These are phyloP conservation scores for Smutsia temminckii DNA, from an alignment of 2,797 vertebrate genomes.

Conservation along the genomic window DNA sequence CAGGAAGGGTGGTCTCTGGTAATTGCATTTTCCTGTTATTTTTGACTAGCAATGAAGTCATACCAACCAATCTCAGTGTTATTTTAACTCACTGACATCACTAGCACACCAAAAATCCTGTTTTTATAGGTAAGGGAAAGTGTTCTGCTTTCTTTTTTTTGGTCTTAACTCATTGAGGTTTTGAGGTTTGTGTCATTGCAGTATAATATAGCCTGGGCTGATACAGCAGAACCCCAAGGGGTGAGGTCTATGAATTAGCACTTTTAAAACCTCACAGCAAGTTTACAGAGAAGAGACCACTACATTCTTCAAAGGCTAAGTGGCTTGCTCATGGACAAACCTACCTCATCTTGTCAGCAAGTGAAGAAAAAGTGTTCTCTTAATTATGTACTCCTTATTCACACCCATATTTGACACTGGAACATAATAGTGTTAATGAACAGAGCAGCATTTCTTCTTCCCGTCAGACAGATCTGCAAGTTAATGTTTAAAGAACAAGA, in stretches of 20 bases:
- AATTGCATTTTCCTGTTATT: conserved; percentile 46
- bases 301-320: background rate
- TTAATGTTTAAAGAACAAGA: background rate
- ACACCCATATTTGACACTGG: background rate
- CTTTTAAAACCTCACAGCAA: background rate
- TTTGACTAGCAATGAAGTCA: background rate
- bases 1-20: background rate
- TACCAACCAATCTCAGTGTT: background rate
- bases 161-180: background rate
- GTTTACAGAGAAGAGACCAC: background rate
- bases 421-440: background rate
- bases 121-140: background rate
- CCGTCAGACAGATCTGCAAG: background rate
- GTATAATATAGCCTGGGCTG: background rate
- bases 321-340: background rate
- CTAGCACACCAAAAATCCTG: background rate
- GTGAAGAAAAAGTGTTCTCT: background rate
- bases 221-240: background rate
- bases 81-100: background rate
- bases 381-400: background rate
- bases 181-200: background rate
- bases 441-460: background rate
- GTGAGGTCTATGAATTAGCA: background rate
- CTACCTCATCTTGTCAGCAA: background rate
- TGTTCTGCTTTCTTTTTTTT: background rate